Evolutionary conservation across 92 coral and sea anemone species (phyloP), one percentile per base, ranked within the genome.

Genomic region (Parazoanthus darwini): DNA sequence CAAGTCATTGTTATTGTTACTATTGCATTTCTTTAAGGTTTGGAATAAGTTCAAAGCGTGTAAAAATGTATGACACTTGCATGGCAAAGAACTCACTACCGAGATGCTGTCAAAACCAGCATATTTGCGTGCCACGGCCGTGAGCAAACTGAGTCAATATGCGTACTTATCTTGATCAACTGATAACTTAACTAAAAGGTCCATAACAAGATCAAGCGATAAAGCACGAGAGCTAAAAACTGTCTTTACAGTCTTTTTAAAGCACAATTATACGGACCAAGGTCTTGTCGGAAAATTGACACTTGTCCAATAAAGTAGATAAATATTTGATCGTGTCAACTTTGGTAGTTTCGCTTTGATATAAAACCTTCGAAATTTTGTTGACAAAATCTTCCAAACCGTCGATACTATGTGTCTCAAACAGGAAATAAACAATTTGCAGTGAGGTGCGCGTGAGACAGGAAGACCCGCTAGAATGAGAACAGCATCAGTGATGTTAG

Each of bases 101-200:
- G 51, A 48, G 66, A 58, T 5, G 5, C 23, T 58, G 20, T 20
- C 23, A 20, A 58, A 63, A 63, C 42, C 35, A 79, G 39, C 20
- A 26, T 29, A 29, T 29, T 79, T 79, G 82, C 82, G 82, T 79
- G 82, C 82, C 37, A 78, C n/a, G 33, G 48, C 35, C 36, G 36
- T 46, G 16, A 29, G 37, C 82, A 46, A 22, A 78, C 46, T 8
- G 38, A 42, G 59, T 39, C 35, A n/a, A 78, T 78, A n/a, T 44
- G 36, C 5, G 82, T 79, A 44, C 82, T 48, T 79, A 51, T 79
- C 67, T 29, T 50, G 39, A 79, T 51, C 37, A 79, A 33, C 33
- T 46, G 82, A 79, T 50, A 54, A n/a, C 36, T 79, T 79, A 54
- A 44, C 66, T 46, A 33, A 79, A 79, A n/a, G 65, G 50, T 5